Percentiles rank a stretch among this genome's conserved stretches.
Evolutionary conservation across 1,140 invertebrate genomes (phyloP).

Genomic region (Sitophilus oryzae): DNA sequence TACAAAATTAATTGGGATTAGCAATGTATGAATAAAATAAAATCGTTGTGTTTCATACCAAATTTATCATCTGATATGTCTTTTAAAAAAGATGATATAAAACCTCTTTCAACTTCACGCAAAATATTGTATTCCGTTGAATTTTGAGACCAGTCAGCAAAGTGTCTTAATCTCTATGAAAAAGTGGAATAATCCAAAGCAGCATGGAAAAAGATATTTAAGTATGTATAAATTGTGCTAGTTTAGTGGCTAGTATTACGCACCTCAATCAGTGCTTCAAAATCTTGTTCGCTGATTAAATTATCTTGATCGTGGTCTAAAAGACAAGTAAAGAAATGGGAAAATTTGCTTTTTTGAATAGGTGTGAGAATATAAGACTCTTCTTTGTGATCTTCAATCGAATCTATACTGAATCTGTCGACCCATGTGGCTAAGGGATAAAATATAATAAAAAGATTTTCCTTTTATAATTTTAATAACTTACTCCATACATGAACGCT

Average conservation of each 20-base stretch:
- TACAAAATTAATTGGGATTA: constrained; percentile 3
- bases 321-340: constrained; percentile 61
- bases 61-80: constrained; percentile 43
- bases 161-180: constrained; percentile 60
- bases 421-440: constrained; percentile 58
- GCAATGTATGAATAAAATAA: constrained; percentile 14
- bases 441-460: not conserved
- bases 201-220: constrained; percentile 29
- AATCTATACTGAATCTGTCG: constrained; percentile 58
- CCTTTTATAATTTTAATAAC: constrained; percentile 31
- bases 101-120: constrained; percentile 60
- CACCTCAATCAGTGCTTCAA: constrained; percentile 64
- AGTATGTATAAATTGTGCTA: not conserved
- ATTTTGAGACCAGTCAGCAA: constrained; percentile 65
- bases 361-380: constrained; percentile 52
- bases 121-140: constrained; percentile 63
- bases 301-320: constrained; percentile 65
- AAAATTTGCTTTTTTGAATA: constrained; percentile 61
- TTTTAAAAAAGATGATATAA: constrained; percentile 58
- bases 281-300: constrained; percentile 61
- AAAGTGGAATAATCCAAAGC: constrained; percentile 30
- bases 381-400: constrained; percentile 46
- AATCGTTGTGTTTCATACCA: constrained; percentile 29
- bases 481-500: constrained; percentile 68
- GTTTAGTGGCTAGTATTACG: constrained; percentile 8